phyloP scores from a whole-genome alignment of 2,113 vertebrate species.

The Zeus faber region DNA sequence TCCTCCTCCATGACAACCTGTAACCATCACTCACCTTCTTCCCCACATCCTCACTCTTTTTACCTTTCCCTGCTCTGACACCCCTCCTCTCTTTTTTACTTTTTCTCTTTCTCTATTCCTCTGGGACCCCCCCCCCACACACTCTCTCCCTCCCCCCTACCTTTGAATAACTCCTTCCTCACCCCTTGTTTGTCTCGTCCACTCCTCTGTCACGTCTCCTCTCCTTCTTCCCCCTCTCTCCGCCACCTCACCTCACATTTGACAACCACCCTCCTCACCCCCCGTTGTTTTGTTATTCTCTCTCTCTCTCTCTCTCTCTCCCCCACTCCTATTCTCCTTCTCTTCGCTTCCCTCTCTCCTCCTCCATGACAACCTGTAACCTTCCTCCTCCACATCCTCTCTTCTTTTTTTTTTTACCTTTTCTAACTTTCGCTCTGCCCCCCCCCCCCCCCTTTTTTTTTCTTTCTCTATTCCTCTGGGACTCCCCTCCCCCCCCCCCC shows the following conservation, averaged over 20 bases:
- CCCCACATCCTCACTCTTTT: slow-evolving; percentile 8
- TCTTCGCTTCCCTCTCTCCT: not conserved
- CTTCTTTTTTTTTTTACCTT: not conserved
- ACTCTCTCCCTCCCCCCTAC: too few species aligned
- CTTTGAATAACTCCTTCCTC: too few species aligned
- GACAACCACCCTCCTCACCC: too few species aligned
- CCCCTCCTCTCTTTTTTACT: not conserved
- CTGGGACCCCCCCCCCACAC: not conserved
- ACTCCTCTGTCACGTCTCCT: slow-evolving; percentile 15
- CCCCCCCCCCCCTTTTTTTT: slow-evolving; percentile 16
- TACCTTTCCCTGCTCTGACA: not conserved
- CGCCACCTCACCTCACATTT: too few species aligned
- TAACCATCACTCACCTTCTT: not conserved
- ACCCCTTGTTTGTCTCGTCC: slow-evolving; percentile 3
- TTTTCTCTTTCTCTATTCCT: slow-evolving; percentile 10
- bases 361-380: slow-evolving; percentile 3
- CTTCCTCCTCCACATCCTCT: not conserved
- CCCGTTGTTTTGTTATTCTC: too few species aligned
- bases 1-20: not conserved
- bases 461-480: too few species aligned
- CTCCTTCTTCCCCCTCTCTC: slow-evolving; percentile 10
- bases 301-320: too few species aligned
- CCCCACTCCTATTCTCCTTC: not conserved
- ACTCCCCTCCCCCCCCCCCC: not conserved
- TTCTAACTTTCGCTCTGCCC: slow-evolving; percentile 19